Conservation (phyloP, 2,797 vertebrate species). For the Amniataba percoides region DNA sequence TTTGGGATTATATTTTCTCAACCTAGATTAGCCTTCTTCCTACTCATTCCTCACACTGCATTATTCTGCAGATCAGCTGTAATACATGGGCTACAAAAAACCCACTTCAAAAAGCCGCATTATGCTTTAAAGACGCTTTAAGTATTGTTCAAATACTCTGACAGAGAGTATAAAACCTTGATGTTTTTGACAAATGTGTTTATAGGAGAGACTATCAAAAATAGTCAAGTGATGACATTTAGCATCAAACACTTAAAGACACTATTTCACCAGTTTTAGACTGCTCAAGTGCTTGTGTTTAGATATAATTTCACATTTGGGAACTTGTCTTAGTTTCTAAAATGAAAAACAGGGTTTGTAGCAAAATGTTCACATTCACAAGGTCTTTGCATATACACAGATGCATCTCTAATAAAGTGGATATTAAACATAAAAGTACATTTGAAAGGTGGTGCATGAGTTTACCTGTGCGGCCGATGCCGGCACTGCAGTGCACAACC, state of each 20-base stretch:
- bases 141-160: no score
- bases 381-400: background rate
- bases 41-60: no score
- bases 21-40: no score
- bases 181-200: background rate
- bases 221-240: background rate
- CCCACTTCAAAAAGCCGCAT: no score
- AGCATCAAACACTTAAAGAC: background rate
- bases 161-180: background rate
- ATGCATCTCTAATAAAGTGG: background rate
- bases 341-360: background rate
- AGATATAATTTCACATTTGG: background rate
- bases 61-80: no score
- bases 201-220: no score
- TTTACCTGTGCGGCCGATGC: slow-evolving; percentile 90
- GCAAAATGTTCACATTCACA: background rate
- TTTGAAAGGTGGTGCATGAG: background rate
- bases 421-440: background rate
- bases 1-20: no score
- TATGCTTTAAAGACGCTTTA: no score
- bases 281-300: background rate
- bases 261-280: background rate
- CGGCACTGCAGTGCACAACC: slow-evolving; percentile 91
- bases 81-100: no score
- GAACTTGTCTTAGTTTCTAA: background rate